These are phyloP conservation scores for Daubentonia madagascariensis DNA, from an alignment of 2,113 vertebrate genomes.

Conservation along the genomic window DNA sequence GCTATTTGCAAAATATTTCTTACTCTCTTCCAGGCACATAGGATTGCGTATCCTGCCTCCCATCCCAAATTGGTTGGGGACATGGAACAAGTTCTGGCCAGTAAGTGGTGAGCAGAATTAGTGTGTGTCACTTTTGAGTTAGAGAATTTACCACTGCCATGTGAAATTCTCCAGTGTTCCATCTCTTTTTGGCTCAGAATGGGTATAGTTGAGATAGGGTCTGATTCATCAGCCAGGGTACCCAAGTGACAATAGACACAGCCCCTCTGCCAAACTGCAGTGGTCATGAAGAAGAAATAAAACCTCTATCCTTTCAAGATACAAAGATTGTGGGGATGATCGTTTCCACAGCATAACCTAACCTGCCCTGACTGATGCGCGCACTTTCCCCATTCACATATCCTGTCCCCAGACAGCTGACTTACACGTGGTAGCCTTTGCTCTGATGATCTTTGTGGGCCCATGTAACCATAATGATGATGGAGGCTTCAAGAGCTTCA, in stretches of 20 bases:
- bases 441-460: background rate
- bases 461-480: background rate
- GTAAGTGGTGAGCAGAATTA: background rate
- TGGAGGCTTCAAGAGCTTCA: background rate
- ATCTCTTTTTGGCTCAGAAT: background rate
- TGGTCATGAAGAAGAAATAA: background rate
- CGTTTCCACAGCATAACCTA: background rate
- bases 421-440: constrained; percentile 68
- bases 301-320: background rate
- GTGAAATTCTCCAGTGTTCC: background rate
- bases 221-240: background rate
- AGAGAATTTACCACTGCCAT: background rate
- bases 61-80: background rate
- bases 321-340: background rate
- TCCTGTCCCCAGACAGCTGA: background rate
- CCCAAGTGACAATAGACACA: background rate
- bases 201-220: background rate
- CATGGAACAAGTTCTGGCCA: background rate
- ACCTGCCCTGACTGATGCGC: background rate
- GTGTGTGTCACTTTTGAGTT: background rate
- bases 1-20: background rate
- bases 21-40: background rate
- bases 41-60: background rate
- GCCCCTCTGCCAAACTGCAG: background rate
- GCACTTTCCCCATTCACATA: background rate